Percentiles rank a stretch among this genome's conserved stretches.
Conservation (phyloP, 2,888 invertebrate genomes). For the Nyleta sp. region DNA sequence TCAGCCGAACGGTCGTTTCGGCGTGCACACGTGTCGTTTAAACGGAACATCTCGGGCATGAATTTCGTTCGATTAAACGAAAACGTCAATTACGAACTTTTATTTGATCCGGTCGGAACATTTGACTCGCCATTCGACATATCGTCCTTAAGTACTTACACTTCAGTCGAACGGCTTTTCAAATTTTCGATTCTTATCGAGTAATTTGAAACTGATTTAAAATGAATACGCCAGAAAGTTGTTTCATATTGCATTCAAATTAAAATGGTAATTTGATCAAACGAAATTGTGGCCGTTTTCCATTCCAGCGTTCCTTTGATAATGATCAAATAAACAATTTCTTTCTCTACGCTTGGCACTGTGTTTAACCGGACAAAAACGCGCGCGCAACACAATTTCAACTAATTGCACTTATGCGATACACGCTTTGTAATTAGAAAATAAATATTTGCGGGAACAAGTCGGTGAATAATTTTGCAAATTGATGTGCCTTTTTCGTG, state of each 20-base stretch:
- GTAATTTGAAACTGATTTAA: too few relatives aligned
- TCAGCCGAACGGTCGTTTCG: slow-evolving; percentile 1
- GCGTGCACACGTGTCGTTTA: slow-evolving; percentile 11
- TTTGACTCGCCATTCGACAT: slow-evolving; percentile 10
- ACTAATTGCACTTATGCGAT: neutral
- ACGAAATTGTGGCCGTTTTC: too few relatives aligned
- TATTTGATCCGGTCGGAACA: slow-evolving; percentile 1
- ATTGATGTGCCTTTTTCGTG: neutral
- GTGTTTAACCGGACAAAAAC: neutral
- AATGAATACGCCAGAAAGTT: too few relatives aligned
- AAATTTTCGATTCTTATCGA: too few relatives aligned
- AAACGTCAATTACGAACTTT: slow-evolving; percentile 2
- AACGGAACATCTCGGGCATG: slow-evolving; percentile 9
- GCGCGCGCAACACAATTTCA: neutral
- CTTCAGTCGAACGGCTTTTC: too few relatives aligned
- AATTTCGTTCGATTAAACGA: slow-evolving; percentile 34
- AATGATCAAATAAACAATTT: neutral
- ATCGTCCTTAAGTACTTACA: too few relatives aligned
- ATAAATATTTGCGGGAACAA: neutral
- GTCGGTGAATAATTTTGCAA: neutral
- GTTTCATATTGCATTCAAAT: too few relatives aligned
- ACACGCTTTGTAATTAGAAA: neutral
- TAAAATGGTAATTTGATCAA: too few relatives aligned
- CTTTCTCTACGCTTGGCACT: neutral
- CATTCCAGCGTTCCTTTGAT: neutral